phyloP scores from a whole-genome alignment of 2,113 vertebrate genomes.

The Empidonax traillii region DNA sequence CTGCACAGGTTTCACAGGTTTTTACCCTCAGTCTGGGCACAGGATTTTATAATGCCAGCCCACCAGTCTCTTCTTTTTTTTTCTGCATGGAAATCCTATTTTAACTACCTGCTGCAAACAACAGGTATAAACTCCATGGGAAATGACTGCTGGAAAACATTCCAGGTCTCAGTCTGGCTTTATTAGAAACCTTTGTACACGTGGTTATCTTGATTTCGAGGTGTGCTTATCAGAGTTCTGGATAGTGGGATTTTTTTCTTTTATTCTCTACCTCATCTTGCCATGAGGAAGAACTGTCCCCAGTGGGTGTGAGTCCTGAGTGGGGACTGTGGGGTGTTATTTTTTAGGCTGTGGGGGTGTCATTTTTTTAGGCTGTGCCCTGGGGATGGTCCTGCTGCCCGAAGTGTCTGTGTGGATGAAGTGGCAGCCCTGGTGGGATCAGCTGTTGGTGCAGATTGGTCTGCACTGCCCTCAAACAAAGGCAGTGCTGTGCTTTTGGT shows the following conservation, averaged over 20 bases:
- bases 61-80: not conserved
- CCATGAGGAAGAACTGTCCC: not conserved
- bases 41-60: not conserved
- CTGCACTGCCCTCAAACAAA: not conserved
- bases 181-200: not conserved
- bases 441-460: not conserved
- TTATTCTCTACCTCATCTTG: not conserved
- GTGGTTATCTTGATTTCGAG: not conserved
- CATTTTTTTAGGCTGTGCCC: rapidly evolving
- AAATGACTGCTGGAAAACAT: not conserved
- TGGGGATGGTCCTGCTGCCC: not conserved
- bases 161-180: not conserved
- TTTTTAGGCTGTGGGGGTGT: not conserved
- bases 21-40: not conserved
- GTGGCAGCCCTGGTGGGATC: not conserved
- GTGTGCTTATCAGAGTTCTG: not conserved
- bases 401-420: not conserved
- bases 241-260: not conserved
- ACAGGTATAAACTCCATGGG: not conserved
- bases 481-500: not conserved
- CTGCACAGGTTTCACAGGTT: slow-evolving; percentile 24
- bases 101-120: not conserved
- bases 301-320: not conserved
- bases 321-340: rapidly evolving
- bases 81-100: not conserved